Percentiles rank a stretch among this genome's conserved stretches.
Conservation (phyloP, 2,888 invertebrate species). For the Melipona beecheii region DNA sequence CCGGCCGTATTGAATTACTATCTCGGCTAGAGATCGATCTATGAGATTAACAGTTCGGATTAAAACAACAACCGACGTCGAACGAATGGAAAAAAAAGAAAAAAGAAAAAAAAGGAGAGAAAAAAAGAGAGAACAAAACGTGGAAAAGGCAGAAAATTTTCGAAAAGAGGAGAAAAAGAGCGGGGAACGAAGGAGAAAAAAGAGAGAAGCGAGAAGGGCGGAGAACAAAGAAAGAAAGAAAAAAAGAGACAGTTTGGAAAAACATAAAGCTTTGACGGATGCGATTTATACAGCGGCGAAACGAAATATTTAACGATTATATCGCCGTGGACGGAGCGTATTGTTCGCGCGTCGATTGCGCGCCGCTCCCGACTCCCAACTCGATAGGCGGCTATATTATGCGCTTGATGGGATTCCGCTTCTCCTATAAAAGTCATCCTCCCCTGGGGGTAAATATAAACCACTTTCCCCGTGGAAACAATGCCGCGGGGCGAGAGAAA, state of each 20-base stretch:
- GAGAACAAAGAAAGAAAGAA: background rate
- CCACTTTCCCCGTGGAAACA: constrained; percentile 57
- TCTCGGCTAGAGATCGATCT: constrained; percentile 38
- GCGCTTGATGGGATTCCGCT: constrained; percentile 58
- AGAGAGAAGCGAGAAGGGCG: too few species aligned
- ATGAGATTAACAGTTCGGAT: constrained; percentile 47
- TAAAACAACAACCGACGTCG: constrained; percentile 29
- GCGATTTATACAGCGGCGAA: constrained; percentile 52
- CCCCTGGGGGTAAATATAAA: constrained; percentile 49
- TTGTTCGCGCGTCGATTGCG: constrained; percentile 55
- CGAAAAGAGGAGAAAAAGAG: background rate
- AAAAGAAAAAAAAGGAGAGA: background rate
- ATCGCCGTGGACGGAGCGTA: constrained; percentile 30
- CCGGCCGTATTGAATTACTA: constrained; percentile 50
- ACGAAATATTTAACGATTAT: constrained; percentile 60
- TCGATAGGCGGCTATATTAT: constrained; percentile 55
- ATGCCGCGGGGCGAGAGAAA: constrained; percentile 35
- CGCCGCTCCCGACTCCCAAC: constrained; percentile 29
- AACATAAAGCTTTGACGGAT: constrained; percentile 38
- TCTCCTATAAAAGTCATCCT: constrained; percentile 57
- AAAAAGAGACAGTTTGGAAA: background rate
- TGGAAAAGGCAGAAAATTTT: background rate
- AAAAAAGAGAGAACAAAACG: background rate
- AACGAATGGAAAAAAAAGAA: background rate
- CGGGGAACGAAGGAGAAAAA: too few species aligned